Conservation (phyloP, 2,888 invertebrate genomes). For the Torymus tubicola region DNA sequence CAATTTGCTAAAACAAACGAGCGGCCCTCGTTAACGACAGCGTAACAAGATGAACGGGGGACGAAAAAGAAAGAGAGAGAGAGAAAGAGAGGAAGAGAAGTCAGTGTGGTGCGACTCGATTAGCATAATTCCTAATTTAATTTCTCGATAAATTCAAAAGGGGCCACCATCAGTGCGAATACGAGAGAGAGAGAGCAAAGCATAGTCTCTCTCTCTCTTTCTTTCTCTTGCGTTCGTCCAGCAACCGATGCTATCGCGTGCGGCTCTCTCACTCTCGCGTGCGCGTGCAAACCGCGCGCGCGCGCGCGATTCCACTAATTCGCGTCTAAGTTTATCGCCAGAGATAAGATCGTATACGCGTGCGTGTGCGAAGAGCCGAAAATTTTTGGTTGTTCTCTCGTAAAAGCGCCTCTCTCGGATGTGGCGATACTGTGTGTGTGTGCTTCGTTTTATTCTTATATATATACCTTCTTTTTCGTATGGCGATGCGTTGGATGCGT, state of each 20-base stretch:
- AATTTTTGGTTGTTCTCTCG: conserved; percentile 46
- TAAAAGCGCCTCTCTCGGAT: conserved; percentile 35
- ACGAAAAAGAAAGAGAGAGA: too few species aligned
- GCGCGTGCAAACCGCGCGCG: conserved; percentile 59
- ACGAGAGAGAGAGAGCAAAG: too few species aligned
- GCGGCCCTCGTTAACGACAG: conserved; percentile 43
- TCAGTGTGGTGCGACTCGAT: conserved; percentile 57
- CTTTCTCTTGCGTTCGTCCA: too few species aligned
- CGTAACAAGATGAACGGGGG: conserved; percentile 44
- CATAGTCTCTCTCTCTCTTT: too few species aligned
- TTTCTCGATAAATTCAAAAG: conserved; percentile 72
- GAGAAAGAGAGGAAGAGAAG: conserved; percentile 47
- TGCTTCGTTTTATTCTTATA: background rate
- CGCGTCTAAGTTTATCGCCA: conserved; percentile 72
- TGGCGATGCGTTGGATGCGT: too few species aligned
- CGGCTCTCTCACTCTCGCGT: conserved; percentile 5
- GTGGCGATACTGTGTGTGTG: background rate
- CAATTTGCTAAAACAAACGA: conserved; percentile 41
- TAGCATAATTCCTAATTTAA: conserved; percentile 74
- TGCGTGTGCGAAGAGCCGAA: conserved; percentile 14
- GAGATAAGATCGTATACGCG: conserved; percentile 60
- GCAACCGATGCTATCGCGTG: too few species aligned
- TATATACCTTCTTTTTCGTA: background rate
- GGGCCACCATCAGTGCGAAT: conserved; percentile 5
- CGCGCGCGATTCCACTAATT: conserved; percentile 72